Evolutionary conservation across 2,113 vertebrate genomes (phyloP), one percentile per base, ranked within the genome.

Genomic region (Alethe castanea): DNA sequence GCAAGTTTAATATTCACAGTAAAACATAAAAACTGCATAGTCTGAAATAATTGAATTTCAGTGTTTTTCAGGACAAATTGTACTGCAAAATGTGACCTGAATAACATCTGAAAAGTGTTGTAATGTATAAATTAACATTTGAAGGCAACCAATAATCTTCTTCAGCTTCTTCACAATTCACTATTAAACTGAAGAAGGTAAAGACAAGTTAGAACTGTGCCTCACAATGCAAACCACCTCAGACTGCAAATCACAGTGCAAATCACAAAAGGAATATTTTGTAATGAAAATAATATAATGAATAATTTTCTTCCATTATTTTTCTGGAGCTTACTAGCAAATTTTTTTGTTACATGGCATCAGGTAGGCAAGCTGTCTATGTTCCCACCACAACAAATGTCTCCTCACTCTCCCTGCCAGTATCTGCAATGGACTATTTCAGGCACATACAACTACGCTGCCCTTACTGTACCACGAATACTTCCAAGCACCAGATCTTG

Each of bases 191-290:
- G 25, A 83, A 64, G 25, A 42, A 83, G 20, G 6, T 29, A 33
- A 80, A 79, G 29, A 54, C 12, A 67, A 54, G 35, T 28, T 56
- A 2, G 0, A 0, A 15, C 8, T 38, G 4, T 15, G 19, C 10
- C 40, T 65, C 56, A 31, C 23, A 45, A 4, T 76, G 35, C 15
- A 88, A 86, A 82, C 11, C 1, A 1, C 19, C 22, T 62, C 71
- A 53, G 42, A 44, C 4, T 66, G 31, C 8, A 81, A 92, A 79
- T 35, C 2, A 0, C 23, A 19, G 6, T 42, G 44, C 14, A n/a
- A 40, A 52, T 36, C 5, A 50, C 14, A 70, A 86, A 74, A 71
- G 25, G 0, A 65, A 6, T 22, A 50, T 40, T 60, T 38, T 29
- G 4, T 11, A 18, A 33, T 45, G 10, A 60, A 81, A 60, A 66